Evolutionary conservation across 2,113 vertebrate species (phyloP).

Genomic region (Chaenocephalus aceratus): DNA sequence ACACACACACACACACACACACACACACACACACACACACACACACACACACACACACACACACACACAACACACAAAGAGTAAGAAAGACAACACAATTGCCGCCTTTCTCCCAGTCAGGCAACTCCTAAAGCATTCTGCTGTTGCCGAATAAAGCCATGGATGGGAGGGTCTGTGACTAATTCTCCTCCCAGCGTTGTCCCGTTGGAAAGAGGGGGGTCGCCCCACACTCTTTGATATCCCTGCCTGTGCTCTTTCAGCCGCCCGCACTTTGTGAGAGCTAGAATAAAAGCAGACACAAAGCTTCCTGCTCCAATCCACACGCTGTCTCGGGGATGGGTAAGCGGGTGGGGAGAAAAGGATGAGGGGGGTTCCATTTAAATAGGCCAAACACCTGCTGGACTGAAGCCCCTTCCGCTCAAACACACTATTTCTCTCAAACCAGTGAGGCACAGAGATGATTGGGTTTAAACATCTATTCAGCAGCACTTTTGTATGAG

Average conservation of each 20-base stretch:
- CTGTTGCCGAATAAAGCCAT: conserved; percentile 82
- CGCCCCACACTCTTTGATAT: conserved; percentile 85
- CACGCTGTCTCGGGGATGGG: conserved; percentile 83
- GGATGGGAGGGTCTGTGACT: conserved; percentile 85
- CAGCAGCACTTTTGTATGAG: conserved; percentile 72
- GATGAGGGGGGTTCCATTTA: conserved; percentile 74
- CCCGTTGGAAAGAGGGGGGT: conserved; percentile 79
- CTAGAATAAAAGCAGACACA: conserved; percentile 88
- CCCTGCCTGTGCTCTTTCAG: conserved; percentile 85
- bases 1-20: conserved; percentile 29
- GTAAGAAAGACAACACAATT: conserved; percentile 72
- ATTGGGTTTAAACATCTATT: conserved; percentile 79
- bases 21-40: conserved; percentile 5
- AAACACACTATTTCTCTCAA: conserved; percentile 77
- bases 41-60: not conserved
- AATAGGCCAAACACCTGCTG: conserved; percentile 89
- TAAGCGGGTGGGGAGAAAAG: conserved; percentile 51
- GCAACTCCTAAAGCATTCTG: conserved; percentile 69
- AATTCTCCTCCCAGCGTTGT: conserved; percentile 82
- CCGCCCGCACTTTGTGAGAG: conserved; percentile 82
- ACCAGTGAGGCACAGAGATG: conserved; percentile 75
- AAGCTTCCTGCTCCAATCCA: conserved; percentile 88
- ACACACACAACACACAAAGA: conserved; percentile 15
- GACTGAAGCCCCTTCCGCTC: conserved; percentile 80
- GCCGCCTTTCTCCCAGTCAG: conserved; percentile 67